phyloP scores from a whole-genome alignment of 2,113 vertebrate species.

The Panthera tigris region DNA sequence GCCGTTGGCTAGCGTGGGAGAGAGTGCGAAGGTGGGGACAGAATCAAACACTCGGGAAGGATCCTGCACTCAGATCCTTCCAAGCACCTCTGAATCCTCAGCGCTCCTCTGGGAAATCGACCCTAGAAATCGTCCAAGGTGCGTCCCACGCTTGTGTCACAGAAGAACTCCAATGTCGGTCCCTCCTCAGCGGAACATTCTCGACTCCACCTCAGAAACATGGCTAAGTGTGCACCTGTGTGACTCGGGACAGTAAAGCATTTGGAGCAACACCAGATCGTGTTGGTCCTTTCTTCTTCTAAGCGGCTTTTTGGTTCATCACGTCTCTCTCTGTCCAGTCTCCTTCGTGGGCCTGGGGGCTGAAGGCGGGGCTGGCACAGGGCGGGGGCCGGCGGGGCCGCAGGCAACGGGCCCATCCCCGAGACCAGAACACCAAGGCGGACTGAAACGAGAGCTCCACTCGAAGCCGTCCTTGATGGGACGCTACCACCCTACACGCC shows the following conservation, averaged over 20 bases:
- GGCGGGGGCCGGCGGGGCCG: neutral
- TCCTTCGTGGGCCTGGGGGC: neutral
- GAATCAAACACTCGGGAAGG: fast-evolving
- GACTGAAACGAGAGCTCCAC: neutral
- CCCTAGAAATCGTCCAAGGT: fast-evolving
- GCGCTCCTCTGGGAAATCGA: neutral
- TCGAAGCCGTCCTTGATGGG: neutral
- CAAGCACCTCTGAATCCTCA: fast-evolving
- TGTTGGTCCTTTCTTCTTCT: neutral
- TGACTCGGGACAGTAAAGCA: neutral
- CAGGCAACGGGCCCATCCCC: neutral
- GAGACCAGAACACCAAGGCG: neutral
- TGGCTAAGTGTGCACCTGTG: fast-evolving
- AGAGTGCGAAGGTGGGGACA: fast-evolving
- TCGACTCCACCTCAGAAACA: no score
- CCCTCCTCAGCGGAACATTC: neutral
- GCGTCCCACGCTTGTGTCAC: fast-evolving
- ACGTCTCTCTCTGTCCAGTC: neutral
- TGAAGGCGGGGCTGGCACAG: neutral
- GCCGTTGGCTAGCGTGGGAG: fast-evolving
- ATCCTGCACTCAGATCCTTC: fast-evolving
- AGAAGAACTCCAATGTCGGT: fast-evolving
- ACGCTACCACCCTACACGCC: no score
- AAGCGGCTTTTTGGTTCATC: fast-evolving
- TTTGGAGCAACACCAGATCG: fast-evolving